Evolutionary conservation across 2,113 vertebrate genomes (phyloP), one percentile per base, ranked within the genome.

Genomic region (Camelus bactrianus): DNA sequence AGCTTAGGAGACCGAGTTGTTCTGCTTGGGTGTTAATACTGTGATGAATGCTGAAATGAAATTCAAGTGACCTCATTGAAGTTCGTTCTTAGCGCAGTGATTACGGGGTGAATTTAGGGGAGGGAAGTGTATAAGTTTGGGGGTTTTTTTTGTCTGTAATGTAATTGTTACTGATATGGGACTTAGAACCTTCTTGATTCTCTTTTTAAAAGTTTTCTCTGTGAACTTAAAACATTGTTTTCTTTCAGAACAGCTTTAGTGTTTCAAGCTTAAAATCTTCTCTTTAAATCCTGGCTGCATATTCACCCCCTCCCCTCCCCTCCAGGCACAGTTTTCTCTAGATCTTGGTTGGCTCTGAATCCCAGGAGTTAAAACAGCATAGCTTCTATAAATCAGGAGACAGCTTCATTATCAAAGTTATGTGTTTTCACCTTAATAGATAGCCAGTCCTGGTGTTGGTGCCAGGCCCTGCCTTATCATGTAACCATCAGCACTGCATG

Each of bases 401-500:
- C 94, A 97, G 98, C 97, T 98, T 98, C 96, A 97, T 96, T 98
- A 98, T 98, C 98, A 98, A 97, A 98, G 97, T 96, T 96, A 97
- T 96, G 97, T 7, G 93, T 98, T 98, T 98, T 98, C 97, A 98
- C 98, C 96, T 98, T 98, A 98, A 94, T 97, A 98, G 98, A 94
- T 97, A 99, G 98, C 98, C 98, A 99, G 97, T 95, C 97, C 98
- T 98, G 96, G 95, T 97, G 96, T 93, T 98, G 97, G 99, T 99
- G 98, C 99, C 99, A 99, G 99, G 98, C 98, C 98, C 98, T 97
- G 98, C 98, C 99, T 99, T 99, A 99, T 99, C 99, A 56, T 98
- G 97, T 98, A 99, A 95, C 96, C 97, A 95, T 98, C 98, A 98
- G 96, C 92, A 87, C 98, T 97, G 96, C 97, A 93, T 97, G 97